Conservation (phyloP, 1,140 invertebrate species). For the Platorchestia sp. region DNA sequence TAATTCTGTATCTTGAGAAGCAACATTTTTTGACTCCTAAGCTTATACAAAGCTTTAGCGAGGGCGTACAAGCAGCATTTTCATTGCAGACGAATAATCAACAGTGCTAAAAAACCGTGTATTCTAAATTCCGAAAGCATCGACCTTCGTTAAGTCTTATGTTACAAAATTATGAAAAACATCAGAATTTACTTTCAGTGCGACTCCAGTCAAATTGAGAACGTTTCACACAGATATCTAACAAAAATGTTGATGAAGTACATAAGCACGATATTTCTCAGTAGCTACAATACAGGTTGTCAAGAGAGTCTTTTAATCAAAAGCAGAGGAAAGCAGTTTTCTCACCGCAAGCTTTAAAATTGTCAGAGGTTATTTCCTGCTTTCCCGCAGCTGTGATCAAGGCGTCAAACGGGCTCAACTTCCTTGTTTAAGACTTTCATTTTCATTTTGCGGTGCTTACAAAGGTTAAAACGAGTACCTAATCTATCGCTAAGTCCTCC, state of each 20-base stretch:
- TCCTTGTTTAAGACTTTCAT: background rate
- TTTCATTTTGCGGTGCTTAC: background rate
- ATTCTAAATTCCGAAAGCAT: too few species aligned
- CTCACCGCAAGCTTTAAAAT: background rate
- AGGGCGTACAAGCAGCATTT: too few species aligned
- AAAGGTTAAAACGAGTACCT: background rate
- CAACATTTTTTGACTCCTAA: too few species aligned
- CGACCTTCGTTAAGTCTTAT: too few species aligned
- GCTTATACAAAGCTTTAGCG: too few species aligned
- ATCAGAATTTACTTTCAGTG: too few species aligned
- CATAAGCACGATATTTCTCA: background rate
- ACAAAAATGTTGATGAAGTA: background rate
- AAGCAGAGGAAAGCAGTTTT: background rate
- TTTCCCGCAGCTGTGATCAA: background rate
- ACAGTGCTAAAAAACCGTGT: too few species aligned
- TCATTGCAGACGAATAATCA: too few species aligned
- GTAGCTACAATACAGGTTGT: background rate
- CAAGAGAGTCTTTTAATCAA: background rate
- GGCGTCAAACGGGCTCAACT: background rate
- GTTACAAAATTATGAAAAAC: too few species aligned
- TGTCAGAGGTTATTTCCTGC: background rate
- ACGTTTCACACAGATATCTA: background rate
- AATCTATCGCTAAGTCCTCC: too few species aligned
- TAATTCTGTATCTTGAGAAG: too few species aligned
- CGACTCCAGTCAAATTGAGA: too few species aligned